Conservation (phyloP, 2,797 vertebrate species). For the Chelon labrosus region DNA sequence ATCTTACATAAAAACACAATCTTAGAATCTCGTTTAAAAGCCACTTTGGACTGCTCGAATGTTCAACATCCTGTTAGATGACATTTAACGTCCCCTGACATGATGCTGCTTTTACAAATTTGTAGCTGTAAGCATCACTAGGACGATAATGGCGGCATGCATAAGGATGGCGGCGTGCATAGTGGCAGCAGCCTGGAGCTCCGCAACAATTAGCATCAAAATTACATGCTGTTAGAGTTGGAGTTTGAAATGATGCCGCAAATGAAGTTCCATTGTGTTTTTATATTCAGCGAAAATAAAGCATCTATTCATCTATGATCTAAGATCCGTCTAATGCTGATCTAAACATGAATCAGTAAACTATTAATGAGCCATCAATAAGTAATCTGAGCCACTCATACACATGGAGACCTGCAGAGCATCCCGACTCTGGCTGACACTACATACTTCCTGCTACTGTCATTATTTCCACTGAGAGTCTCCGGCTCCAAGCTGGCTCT, state of each 20-base stretch:
- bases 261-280: too few relatives aligned
- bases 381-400: slow-evolving; percentile 4
- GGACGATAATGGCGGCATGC: too few relatives aligned
- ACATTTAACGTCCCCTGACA: slow-evolving; percentile 13
- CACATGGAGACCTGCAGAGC: background rate
- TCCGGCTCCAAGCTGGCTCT: slow-evolving; percentile 57
- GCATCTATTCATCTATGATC: too few relatives aligned
- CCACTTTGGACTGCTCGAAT: background rate
- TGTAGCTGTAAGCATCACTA: background rate
- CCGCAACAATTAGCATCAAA: too few relatives aligned
- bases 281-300: too few relatives aligned
- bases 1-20: too few relatives aligned
- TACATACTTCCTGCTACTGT: slow-evolving; percentile 41
- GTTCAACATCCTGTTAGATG: background rate
- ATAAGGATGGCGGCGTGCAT: too few relatives aligned
- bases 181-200: too few relatives aligned
- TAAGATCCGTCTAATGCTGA: background rate
- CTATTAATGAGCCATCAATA: background rate
- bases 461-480: slow-evolving; percentile 53
- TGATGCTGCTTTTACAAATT: slow-evolving; percentile 17
- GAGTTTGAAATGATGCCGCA: too few relatives aligned
- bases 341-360: background rate
- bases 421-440: slow-evolving; percentile 20
- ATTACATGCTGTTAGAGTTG: too few relatives aligned
- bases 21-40: background rate